These are phyloP conservation scores for Cremastobaeus sp. DNA, from an alignment of 2,888 invertebrate species.

Conservation along the genomic window DNA sequence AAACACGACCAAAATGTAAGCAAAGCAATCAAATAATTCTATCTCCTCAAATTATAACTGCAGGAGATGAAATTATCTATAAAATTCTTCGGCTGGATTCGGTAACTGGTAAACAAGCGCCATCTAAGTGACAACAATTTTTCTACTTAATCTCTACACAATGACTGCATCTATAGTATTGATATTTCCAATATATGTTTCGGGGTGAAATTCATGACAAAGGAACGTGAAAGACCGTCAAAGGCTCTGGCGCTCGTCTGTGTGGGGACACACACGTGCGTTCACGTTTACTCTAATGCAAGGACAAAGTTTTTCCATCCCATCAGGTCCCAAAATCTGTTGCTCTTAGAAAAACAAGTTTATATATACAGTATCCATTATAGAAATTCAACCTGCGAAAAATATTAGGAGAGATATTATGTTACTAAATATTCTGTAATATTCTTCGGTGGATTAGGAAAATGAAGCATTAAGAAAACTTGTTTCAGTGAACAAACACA, in stretches of 20 bases:
- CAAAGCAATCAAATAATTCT: background rate
- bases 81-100: background rate
- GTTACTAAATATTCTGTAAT: constrained; percentile 14
- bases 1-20: too few species aligned
- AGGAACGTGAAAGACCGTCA: constrained; percentile 50
- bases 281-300: constrained; percentile 49
- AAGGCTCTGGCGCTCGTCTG: background rate
- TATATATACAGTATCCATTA: constrained; percentile 39
- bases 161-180: constrained; percentile 37
- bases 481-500: background rate
- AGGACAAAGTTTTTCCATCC: constrained; percentile 52
- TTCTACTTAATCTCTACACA: constrained; percentile 41
- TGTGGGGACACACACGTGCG: background rate
- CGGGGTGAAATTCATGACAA: constrained; percentile 52
- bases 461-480: background rate
- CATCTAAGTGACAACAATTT: too few species aligned
- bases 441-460: background rate
- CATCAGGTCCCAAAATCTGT: constrained; percentile 43
- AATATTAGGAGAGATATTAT: constrained; percentile 24
- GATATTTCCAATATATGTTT: constrained; percentile 47
- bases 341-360: constrained; percentile 47
- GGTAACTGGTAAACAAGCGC: constrained; percentile 16
- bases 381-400: constrained; percentile 41
- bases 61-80: background rate
- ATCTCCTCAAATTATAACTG: too few species aligned